A percentile compares a stretch with the other conserved stretches of the same genome.
Evolutionary conservation across 2,797 vertebrate genomes (phyloP).

Genomic region (Chelon auratus): DNA sequence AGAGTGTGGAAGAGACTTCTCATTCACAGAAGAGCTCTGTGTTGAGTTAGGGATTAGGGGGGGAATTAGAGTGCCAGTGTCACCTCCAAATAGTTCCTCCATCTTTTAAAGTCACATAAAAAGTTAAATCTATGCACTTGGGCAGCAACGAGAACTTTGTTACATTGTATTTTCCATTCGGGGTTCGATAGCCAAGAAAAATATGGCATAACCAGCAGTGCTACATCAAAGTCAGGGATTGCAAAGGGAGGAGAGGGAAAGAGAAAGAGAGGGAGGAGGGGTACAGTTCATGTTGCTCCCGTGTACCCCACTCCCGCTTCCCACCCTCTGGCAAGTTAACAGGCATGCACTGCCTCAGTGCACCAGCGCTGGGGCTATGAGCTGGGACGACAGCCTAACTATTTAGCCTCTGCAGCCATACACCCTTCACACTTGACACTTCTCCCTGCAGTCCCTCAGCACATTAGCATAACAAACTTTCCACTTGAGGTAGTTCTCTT

Average conservation of each 20-base stretch:
- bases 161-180: conserved; percentile 89
- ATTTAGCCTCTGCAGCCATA: conserved; percentile 56
- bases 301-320: conserved; percentile 83
- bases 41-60: conserved; percentile 79
- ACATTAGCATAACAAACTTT: conserved; percentile 84
- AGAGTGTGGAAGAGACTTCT: conserved; percentile 69
- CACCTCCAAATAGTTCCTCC: conserved; percentile 77
- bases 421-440: conserved; percentile 61
- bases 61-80: conserved; percentile 77
- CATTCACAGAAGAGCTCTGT: conserved; percentile 73
- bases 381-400: conserved; percentile 61
- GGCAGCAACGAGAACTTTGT: conserved; percentile 79
- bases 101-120: conserved; percentile 79
- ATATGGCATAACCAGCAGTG: conserved; percentile 85
- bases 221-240: conserved; percentile 86
- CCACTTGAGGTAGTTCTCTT: conserved; percentile 78
- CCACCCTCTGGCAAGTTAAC: conserved; percentile 82
- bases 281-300: conserved; percentile 63
- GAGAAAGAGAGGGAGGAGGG: conserved; percentile 61
- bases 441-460: conserved; percentile 75
- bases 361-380: conserved; percentile 52
- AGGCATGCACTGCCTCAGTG: conserved; percentile 53
- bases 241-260: conserved; percentile 57
- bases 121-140: conserved; percentile 75
- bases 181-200: conserved; percentile 87